phyloP scores from a whole-genome alignment of 2,888 invertebrate species.

The Brenthis daphne region DNA sequence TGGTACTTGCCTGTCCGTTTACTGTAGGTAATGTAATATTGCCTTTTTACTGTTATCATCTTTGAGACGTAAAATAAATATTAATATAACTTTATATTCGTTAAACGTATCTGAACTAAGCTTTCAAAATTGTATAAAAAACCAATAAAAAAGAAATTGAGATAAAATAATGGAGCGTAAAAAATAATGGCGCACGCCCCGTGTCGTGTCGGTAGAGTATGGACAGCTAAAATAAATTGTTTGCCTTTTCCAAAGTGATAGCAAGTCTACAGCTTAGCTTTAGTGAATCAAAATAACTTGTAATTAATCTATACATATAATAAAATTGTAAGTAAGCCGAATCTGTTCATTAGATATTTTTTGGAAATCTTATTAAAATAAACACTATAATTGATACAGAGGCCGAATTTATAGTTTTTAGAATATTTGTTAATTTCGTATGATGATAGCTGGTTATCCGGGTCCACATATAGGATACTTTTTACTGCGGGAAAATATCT shows the following conservation, averaged over 20 bases:
- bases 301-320: too few species aligned
- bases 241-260: conserved; percentile 71
- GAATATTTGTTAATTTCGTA: too few species aligned
- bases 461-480: too few species aligned
- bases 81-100: conserved; percentile 40
- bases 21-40: background rate
- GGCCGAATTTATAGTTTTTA: too few species aligned
- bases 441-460: too few species aligned
- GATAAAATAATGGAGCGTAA: conserved; percentile 69
- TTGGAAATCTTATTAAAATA: too few species aligned
- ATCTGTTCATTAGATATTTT: too few species aligned
- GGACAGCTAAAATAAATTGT: conserved; percentile 72
- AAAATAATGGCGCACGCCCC: conserved; percentile 68
- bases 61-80: conserved; percentile 23
- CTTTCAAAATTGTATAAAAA: conserved; percentile 69
- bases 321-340: too few species aligned
- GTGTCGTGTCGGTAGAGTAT: conserved; percentile 50
- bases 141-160: conserved; percentile 71
- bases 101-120: conserved; percentile 42
- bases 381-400: too few species aligned
- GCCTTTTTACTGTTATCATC: conserved; percentile 19
- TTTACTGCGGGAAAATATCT: too few species aligned
- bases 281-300: background rate
- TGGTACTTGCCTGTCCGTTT: background rate
- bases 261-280: conserved; percentile 45